Evolutionary conservation across 2,888 invertebrate species (phyloP), one percentile per base, ranked within the genome.

Genomic region (Drosophila austrosaltans): DNA sequence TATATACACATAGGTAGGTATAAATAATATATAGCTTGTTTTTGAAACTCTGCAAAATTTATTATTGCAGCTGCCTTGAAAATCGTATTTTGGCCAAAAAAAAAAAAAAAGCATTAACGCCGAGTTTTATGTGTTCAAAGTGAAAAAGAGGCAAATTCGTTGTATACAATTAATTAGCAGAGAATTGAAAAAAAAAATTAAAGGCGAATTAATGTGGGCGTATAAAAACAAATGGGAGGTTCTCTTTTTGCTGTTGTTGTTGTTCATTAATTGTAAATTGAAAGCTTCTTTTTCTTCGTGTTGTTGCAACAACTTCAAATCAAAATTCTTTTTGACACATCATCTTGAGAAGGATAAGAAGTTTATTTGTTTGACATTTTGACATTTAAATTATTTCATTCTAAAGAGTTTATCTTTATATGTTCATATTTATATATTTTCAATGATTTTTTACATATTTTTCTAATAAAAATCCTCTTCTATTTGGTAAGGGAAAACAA

Each of bases 61-160:
- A 87, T 85, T 75, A 63, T 69, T 87, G 76, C 79, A 75, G 81
- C 73, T 87, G 84, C 82, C 82, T 75, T 87, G 89, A 81, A 72
- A 56, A 65, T 16, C 76, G 71, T 56, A 69, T 76, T 78, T 83
- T 68, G 60, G 66, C 69, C 32, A 75, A 70, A 63, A 63, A 69
- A 16, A 4, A 42, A 44, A 44, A 28, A 28, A 30, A 30, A 16
- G 2, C 5, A 28, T 48, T 48, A 59, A 62, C 39, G 53, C 28
- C 39, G 53, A 6, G 42, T 72, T 66, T 62, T 39, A 48, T 53
- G 48, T 61, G 39, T 60, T 53, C 12, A 60, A 60, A 39, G 22
- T 58, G 36, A 54, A 16, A 59, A 59, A 39, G 20, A 10, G 25
- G 63, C 42, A 36, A 36, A 56, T 57, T 8, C 28, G 7, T 16